Evolutionary conservation across 2,888 invertebrate genomes (phyloP).

Genomic region (Brachylomia viminalis): DNA sequence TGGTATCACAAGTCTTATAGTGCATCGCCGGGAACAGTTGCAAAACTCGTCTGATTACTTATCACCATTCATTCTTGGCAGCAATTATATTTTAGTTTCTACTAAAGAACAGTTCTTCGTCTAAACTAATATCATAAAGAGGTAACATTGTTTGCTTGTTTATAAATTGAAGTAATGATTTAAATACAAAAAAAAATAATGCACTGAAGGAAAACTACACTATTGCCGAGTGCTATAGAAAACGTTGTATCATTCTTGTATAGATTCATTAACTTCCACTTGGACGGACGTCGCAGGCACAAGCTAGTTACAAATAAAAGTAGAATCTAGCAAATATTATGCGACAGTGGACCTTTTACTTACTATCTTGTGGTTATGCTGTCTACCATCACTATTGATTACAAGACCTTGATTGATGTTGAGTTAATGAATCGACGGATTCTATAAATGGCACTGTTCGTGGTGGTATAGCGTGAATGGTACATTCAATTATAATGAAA

Average conservation of each 20-base stretch:
- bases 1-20: background rate
- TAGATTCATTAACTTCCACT: background rate
- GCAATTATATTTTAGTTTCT: background rate
- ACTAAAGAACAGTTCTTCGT: background rate
- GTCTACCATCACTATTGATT: constrained; percentile 35
- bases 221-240: background rate
- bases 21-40: background rate
- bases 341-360: constrained; percentile 11
- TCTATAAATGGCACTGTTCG: constrained; percentile 41
- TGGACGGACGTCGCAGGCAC: background rate
- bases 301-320: background rate
- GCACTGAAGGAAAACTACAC: background rate
- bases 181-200: background rate
- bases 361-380: background rate
- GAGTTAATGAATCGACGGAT: constrained; percentile 46
- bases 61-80: background rate
- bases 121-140: background rate
- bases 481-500: constrained; percentile 6
- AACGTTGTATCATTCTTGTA: background rate
- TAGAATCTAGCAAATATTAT: background rate
- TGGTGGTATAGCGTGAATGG: background rate
- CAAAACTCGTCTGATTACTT: background rate
- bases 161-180: background rate
- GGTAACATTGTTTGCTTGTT: background rate
- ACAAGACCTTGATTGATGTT: constrained; percentile 52